Conservation (phyloP, 1,140 invertebrate species). For the Physella acuta region DNA sequence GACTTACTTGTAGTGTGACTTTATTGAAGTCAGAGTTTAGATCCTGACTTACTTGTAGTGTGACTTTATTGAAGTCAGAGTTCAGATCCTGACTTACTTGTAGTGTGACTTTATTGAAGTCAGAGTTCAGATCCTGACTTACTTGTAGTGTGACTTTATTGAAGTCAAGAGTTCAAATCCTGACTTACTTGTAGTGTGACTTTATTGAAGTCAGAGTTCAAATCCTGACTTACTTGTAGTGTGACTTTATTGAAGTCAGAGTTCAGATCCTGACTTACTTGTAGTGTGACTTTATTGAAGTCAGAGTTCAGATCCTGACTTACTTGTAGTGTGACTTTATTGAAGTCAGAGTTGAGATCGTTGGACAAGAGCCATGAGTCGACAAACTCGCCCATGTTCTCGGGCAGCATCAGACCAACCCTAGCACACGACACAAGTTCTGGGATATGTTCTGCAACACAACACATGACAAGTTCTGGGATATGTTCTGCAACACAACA, state of each 20-base stretch:
- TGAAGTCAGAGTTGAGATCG: constrained; percentile 6
- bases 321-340: constrained; percentile 20
- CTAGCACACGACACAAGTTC: constrained; percentile 10
- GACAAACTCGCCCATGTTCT: constrained; percentile 19
- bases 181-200: constrained; percentile 18
- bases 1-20: constrained; percentile 17
- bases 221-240: constrained; percentile 13
- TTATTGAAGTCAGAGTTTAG: constrained; percentile 11
- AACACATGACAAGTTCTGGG: too few species aligned
- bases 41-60: constrained; percentile 13
- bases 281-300: constrained; percentile 15
- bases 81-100: constrained; percentile 15
- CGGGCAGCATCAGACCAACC: constrained; percentile 16
- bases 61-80: constrained; percentile 16
- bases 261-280: constrained; percentile 10
- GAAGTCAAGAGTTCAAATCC: too few species aligned
- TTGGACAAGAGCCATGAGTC: constrained; percentile 11
- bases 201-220: constrained; percentile 11
- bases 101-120: constrained; percentile 16
- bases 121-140: background rate
- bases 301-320: background rate
- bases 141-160: too few species aligned
- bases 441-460: constrained; percentile 6
- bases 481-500: too few species aligned
- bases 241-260: constrained; percentile 18